Percentiles rank a stretch among this genome's conserved stretches.
These are phyloP conservation scores for Artibeus lituratus DNA, from an alignment of 2,797 vertebrate genomes.

Conservation along the genomic window DNA sequence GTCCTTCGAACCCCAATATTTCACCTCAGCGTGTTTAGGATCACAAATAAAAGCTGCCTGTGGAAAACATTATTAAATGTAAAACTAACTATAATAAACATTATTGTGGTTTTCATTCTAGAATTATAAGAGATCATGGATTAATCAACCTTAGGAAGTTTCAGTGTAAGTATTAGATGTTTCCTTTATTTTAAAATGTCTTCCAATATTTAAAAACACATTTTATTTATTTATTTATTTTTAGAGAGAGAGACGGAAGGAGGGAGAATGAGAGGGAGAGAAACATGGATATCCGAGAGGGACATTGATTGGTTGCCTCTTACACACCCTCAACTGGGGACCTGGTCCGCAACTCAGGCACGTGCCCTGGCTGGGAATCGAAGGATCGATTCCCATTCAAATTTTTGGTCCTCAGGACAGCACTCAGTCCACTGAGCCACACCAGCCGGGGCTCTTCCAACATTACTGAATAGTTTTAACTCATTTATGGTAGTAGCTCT, in stretches of 20 bases:
- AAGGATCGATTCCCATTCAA: no score
- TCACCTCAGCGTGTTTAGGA: neutral
- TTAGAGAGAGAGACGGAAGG: no score
- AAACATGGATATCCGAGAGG: no score
- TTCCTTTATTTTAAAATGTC: slow-evolving; percentile 45
- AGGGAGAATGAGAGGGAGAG: no score
- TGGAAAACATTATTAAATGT: slow-evolving; percentile 12
- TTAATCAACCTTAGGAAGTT: slow-evolving; percentile 98
- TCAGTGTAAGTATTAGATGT: slow-evolving; percentile 90
- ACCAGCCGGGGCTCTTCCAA: neutral
- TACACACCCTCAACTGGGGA: no score
- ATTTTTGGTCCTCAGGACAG: no score
- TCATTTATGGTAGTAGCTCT: neutral
- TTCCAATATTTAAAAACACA: neutral
- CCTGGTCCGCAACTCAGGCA: no score
- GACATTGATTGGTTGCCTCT: no score
- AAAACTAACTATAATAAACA: slow-evolving; percentile 45
- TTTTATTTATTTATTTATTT: no score
- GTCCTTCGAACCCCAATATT: neutral
- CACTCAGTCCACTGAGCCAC: no score
- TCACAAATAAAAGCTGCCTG: slow-evolving; percentile 7
- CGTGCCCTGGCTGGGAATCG: no score
- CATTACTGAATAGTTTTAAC: slow-evolving; percentile 37
- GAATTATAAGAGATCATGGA: slow-evolving; percentile 97
- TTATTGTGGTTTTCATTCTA: slow-evolving; percentile 80